Evolutionary conservation across 1,140 invertebrate genomes (phyloP).

Genomic region (Calephelis virginiensis): DNA sequence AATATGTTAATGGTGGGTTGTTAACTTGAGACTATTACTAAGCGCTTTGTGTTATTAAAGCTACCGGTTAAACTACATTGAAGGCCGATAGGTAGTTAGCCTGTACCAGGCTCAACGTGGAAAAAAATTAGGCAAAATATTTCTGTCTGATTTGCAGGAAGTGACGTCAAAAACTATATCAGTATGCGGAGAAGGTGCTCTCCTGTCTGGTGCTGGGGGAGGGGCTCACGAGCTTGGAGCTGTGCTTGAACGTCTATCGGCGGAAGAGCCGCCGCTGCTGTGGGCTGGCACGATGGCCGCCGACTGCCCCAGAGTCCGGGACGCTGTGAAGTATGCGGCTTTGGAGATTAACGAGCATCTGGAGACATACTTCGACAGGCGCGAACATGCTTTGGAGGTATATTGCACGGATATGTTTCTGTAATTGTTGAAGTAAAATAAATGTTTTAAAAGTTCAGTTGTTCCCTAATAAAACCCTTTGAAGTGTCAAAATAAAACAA

Average conservation of each 20-base stretch:
- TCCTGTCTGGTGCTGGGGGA: slow-evolving; percentile 35
- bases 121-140: background rate
- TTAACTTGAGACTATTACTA: no score
- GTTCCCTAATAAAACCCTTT: no score
- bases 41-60: no score
- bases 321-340: slow-evolving; percentile 91
- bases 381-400: slow-evolving; percentile 94
- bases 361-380: slow-evolving; percentile 95
- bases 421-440: no score
- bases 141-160: slow-evolving; percentile 45
- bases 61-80: no score
- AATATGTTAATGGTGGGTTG: no score
- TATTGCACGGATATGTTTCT: no score
- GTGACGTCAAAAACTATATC: slow-evolving; percentile 67
- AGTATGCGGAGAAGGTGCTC: slow-evolving; percentile 54
- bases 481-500: no score
- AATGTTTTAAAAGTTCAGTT: no score
- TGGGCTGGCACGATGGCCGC: slow-evolving; percentile 85
- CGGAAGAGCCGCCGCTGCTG: slow-evolving; percentile 85
- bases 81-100: no score
- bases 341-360: slow-evolving; percentile 97
- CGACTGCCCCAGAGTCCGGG: slow-evolving; percentile 82
- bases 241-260: slow-evolving; percentile 53
- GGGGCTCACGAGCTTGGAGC: slow-evolving; percentile 49
- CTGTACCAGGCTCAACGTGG: no score